Base-by-base conservation (phyloP, 2,797 vertebrate genomes). In the Anguilla marmorata region DNA sequence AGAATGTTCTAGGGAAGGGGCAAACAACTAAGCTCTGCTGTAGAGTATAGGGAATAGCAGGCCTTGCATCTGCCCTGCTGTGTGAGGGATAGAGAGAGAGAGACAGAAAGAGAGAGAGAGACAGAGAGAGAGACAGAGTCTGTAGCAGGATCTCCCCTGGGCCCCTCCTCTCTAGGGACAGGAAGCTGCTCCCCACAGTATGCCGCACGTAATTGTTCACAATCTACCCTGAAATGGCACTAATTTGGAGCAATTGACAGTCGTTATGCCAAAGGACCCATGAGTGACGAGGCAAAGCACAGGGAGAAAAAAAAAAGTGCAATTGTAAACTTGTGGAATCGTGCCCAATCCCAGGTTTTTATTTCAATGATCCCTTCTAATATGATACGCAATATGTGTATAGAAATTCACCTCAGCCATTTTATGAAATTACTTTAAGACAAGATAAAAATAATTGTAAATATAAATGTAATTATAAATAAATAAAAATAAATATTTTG, bases 221-320 rank as follows among this genome's bases (percentile, higher is more conserved):
- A 92, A 92, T 92, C 91, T 92, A 91, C 89, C 91, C 89, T 92
- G 90, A 93, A 93, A 92, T 93, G 85, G 86, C 90, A 88, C 88
- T 91, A 91, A 92, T 93, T 90, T 92, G 85, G 85, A 91, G 90
- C 85, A 88, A 89, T 86, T 89, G 90, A 88, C 89, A 89, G 85
- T 89, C 88, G 88, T 87, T 89, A 86, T 72, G 63, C 84, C 88
- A 89, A 87, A 63, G 79, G 86, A 84, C 85, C 63, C 84, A 9
- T 86, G 87, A 87, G 76, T 86, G 88, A 88, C 84, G 24, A 86
- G 87, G 60, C 79, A 88, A 80, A 84, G 85, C 74, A 85, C 50
- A 45, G 66, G 41, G 60, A 2, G 50, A 24, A 4, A 30, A 41
- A 80, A 4, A 30, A 41, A 80, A n/a, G 50, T 79, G 12, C 16